phyloP scores from a whole-genome alignment of 1,140 invertebrate species.

The Heliothis virescens region DNA sequence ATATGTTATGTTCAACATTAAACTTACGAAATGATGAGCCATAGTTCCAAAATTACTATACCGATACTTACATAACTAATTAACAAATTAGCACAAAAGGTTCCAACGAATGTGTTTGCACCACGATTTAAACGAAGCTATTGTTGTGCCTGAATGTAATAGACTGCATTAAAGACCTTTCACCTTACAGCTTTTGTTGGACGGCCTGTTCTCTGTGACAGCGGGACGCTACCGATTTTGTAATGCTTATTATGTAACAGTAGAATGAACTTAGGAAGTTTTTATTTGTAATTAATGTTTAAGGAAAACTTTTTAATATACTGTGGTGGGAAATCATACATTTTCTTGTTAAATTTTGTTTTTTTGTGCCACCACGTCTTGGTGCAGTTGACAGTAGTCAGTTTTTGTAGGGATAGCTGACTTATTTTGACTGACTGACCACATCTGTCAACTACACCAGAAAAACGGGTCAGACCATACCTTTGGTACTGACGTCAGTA shows the following conservation, averaged over 20 bases:
- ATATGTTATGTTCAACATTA: too few relatives aligned
- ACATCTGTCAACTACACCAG: too few relatives aligned
- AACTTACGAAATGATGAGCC: background rate
- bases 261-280: background rate
- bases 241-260: background rate
- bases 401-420: too few relatives aligned
- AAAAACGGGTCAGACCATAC: too few relatives aligned
- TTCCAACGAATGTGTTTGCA: background rate
- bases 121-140: background rate
- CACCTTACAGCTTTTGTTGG: background rate
- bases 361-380: too few relatives aligned
- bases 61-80: conserved; percentile 16
- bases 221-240: conserved; percentile 19
- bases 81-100: background rate
- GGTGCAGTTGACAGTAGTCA: too few relatives aligned
- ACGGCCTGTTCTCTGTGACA: background rate
- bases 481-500: too few relatives aligned
- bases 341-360: too few relatives aligned
- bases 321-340: too few relatives aligned
- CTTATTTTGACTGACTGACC: too few relatives aligned
- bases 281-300: background rate
- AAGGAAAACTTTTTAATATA: background rate
- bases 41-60: background rate
- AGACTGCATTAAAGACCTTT: conserved; percentile 1
- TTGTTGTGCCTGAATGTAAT: conserved; percentile 17